Base-by-base conservation (phyloP, 53 echinoderm and acorn worm genomes). In the Astropecten irregularis region DNA sequence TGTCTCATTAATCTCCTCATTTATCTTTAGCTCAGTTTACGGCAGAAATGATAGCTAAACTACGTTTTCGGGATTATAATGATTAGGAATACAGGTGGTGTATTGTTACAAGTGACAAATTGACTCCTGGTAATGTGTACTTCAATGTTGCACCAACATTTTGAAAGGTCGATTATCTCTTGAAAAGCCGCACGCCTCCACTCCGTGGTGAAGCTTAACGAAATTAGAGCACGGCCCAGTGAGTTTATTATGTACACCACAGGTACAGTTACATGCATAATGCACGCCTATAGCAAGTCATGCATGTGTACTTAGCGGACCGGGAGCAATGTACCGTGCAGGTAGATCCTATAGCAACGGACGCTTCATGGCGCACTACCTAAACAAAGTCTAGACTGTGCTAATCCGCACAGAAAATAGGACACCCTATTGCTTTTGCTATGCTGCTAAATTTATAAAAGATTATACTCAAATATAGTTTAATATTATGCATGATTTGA, bases 331-430 rank as follows among this genome's bases (percentile, higher is more conserved):
- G 77, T 44, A 60, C 61, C 61, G 30, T 77, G 77, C 63, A 62
- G 26, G 79, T 79, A 79, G 79, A 46, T 66, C n/a, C n/a, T 52
- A 79, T 79, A 42, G 79, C 79, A 79, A 79, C 79, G 79, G 79
- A 79, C 79, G 79, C 79, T 79, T 40, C 18, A 33, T 62, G 62
- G 40, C 79, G 46, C 30, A 79, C 46, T 18, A 62, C 79, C 79
- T 62, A 79, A 79, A 79, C 79, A 79, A 79, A 61, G 79, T 79
- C 79, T 62, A 79, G 79, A 79, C 79, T 62, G 49, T 79, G 46
- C 48, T 31, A 9, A 31, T 79, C 61, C 79, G 79, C 79, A 34
- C 21, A 40, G 11, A 79, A 79, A 42, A 32, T 79, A 79, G 62
- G 63, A 30, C 79, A 44, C 18, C 15, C 11, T 31, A 35, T 79